phyloP scores from a whole-genome alignment of 2,888 invertebrate species.

The Exocentrus adspersus region DNA sequence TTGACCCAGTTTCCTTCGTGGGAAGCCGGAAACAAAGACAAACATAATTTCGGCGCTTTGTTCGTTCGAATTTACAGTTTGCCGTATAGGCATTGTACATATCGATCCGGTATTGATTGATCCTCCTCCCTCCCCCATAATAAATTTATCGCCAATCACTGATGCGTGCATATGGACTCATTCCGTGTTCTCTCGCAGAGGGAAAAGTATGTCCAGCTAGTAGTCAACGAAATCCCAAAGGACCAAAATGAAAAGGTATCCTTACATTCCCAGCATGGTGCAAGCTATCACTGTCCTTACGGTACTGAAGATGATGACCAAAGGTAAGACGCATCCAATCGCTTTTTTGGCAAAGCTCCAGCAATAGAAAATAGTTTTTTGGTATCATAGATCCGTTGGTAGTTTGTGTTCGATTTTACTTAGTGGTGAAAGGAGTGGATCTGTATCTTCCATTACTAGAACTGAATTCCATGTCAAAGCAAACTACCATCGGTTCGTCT shows the following conservation, averaged over 20 bases:
- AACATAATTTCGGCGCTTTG: constrained; percentile 38
- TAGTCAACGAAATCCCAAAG: constrained; percentile 49
- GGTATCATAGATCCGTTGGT: neutral
- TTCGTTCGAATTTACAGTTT: constrained; percentile 44
- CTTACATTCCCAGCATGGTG: constrained; percentile 75
- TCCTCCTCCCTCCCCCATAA: constrained; percentile 28
- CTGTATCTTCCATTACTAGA: too few relatives aligned
- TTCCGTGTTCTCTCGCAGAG: constrained; percentile 49
- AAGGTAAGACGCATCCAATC: constrained; percentile 69
- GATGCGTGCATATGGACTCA: constrained; percentile 25
- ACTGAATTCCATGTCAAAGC: too few relatives aligned
- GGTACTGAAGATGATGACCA: constrained; percentile 83
- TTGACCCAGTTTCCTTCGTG: constrained; percentile 45
- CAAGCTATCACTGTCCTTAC: constrained; percentile 87
- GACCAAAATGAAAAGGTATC: constrained; percentile 71
- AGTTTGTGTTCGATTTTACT: too few relatives aligned
- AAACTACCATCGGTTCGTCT: too few relatives aligned
- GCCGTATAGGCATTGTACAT: constrained; percentile 32
- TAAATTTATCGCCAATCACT: constrained; percentile 14
- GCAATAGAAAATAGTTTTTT: too few relatives aligned
- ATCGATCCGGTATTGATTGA: constrained; percentile 32
- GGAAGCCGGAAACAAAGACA: constrained; percentile 50
- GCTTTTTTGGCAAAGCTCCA: too few relatives aligned
- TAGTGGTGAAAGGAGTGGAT: too few relatives aligned
- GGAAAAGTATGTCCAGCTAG: constrained; percentile 62